phyloP scores from a whole-genome alignment of 2,888 invertebrate species.

The Dasypogon diadema region DNA sequence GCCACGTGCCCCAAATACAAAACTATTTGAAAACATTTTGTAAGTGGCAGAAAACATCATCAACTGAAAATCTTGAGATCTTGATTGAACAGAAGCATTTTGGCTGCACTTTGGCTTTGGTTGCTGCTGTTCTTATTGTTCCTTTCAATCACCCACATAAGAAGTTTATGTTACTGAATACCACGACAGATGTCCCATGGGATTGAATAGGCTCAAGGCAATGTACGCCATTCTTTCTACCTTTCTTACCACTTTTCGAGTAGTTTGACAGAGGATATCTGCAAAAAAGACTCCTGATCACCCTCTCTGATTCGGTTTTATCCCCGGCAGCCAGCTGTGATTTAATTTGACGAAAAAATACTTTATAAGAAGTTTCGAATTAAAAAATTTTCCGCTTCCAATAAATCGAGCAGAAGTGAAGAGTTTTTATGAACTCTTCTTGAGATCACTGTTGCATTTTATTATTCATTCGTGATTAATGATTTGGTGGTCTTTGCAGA shows the following conservation, averaged over 20 bases:
- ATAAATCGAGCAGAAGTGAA: background rate
- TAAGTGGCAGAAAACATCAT: background rate
- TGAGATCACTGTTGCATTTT: no score
- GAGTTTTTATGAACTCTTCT: no score
- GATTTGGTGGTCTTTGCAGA: no score
- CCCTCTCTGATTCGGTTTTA: constrained; percentile 8
- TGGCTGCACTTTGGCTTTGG: background rate
- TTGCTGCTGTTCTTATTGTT: background rate
- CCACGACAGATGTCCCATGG: constrained; percentile 40
- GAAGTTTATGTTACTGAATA: constrained; percentile 31
- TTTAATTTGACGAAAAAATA: constrained; percentile 44
- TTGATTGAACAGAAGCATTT: background rate
- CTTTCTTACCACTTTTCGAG: background rate
- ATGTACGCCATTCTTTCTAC: background rate
- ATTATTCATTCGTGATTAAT: no score
- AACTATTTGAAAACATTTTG: background rate
- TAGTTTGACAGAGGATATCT: background rate
- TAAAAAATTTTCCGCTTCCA: background rate
- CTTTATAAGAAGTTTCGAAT: constrained; percentile 29
- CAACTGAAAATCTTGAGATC: background rate
- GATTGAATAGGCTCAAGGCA: background rate
- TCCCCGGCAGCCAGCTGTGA: constrained; percentile 34
- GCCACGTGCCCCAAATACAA: background rate
- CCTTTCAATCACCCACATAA: constrained; percentile 27
- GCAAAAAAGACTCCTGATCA: background rate